A percentile compares a stretch with the other conserved stretches of the same genome.
phyloP scores from a whole-genome alignment of 2,113 vertebrate genomes.

The Lynx canadensis region DNA sequence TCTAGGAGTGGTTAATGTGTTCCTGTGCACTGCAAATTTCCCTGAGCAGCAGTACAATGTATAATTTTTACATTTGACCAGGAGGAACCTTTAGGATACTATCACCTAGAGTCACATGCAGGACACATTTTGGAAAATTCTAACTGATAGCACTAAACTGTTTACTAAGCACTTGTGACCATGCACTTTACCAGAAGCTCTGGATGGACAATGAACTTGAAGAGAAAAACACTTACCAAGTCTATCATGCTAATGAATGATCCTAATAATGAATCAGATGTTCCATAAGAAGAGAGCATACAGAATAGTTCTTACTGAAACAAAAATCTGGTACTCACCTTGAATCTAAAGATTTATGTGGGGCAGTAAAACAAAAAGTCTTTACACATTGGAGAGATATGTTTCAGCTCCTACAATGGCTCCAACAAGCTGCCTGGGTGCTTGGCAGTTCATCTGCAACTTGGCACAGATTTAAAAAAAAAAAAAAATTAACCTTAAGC shows the following conservation, averaged over 20 bases:
- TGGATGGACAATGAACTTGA: not conserved
- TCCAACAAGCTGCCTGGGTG: not conserved
- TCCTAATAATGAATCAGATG: not conserved
- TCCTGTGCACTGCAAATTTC: not conserved
- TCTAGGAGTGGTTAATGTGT: not conserved
- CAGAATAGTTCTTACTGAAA: not conserved
- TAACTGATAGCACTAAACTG: not conserved
- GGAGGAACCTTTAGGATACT: not conserved
- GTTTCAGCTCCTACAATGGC: not conserved
- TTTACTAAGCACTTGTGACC: not conserved
- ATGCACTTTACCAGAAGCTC: not conserved
- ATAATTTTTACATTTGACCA: not conserved
- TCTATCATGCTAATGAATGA: not conserved
- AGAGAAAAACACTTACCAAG: not conserved
- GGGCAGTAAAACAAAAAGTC: not conserved
- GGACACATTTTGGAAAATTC: not conserved
- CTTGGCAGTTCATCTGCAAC: not conserved
- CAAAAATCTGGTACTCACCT: slow-evolving; percentile 35
- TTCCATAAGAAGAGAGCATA: not conserved
- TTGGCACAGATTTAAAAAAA: not conserved
- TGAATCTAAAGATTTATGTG: not conserved
- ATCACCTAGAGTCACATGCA: not conserved
- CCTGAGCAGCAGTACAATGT: not conserved
- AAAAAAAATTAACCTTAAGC: not conserved
- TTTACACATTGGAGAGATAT: not conserved